Evolutionary conservation across 2,113 vertebrate species (phyloP).

Genomic region (Acanthisitta chloris): DNA sequence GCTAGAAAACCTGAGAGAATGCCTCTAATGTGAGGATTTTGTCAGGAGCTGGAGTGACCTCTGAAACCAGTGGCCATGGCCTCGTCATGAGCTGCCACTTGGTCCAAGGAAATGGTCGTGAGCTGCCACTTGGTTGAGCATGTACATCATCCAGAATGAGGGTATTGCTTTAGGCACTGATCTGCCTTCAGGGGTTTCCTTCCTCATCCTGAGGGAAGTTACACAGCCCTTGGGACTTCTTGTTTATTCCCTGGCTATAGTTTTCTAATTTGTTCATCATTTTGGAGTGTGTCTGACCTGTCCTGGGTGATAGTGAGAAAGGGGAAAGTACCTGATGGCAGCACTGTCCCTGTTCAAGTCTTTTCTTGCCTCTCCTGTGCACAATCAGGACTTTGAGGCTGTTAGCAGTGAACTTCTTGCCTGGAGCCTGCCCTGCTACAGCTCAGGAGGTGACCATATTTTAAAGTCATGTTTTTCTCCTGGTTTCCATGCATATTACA

Average conservation of each 20-base stretch:
- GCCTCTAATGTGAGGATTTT: background rate
- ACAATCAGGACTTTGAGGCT: accelerated
- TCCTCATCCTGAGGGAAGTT: background rate
- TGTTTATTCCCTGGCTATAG: background rate
- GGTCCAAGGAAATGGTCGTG: background rate
- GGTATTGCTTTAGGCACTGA: background rate
- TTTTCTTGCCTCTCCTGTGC: background rate
- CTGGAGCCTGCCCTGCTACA: background rate
- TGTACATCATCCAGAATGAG: accelerated
- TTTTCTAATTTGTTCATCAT: background rate
- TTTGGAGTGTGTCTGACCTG: background rate
- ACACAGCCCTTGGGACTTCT: background rate
- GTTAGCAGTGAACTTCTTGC: background rate
- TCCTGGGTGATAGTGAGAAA: background rate
- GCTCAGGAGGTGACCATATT: background rate
- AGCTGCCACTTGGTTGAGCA: background rate
- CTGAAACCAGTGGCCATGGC: background rate
- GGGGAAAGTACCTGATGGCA: background rate
- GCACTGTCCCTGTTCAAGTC: background rate
- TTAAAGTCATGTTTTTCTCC: background rate
- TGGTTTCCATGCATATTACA: background rate
- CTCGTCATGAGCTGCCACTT: background rate
- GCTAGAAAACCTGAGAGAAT: background rate
- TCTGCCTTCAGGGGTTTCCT: background rate
- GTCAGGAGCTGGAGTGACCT: background rate